Conservation (phyloP, 2,113 vertebrate species). For the Cyprinodon tularosa region DNA sequence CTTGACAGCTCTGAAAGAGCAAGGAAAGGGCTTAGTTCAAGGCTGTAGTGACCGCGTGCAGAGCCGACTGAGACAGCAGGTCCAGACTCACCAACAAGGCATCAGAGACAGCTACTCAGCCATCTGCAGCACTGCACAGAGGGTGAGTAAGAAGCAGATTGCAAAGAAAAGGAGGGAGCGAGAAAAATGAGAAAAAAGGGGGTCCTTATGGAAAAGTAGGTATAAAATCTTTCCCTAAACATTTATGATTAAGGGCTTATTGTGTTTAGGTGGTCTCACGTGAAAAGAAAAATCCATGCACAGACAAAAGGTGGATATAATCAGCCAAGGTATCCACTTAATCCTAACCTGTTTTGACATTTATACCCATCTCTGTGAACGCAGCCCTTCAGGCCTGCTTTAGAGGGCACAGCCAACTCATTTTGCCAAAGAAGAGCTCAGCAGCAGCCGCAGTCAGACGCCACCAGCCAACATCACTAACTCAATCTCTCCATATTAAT, state of each 20-base stretch:
- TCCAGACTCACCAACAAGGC: conserved; percentile 91
- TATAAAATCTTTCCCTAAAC: conserved; percentile 22
- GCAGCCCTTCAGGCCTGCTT: conserved; percentile 51
- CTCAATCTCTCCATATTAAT: conserved; percentile 74
- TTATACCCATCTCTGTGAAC: conserved; percentile 63
- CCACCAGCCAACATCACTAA: conserved; percentile 61
- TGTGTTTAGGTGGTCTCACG: neutral
- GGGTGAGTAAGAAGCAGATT: conserved; percentile 82
- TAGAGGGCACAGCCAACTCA: conserved; percentile 65
- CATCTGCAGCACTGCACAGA: conserved; percentile 95
- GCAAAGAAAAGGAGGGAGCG: conserved; percentile 5
- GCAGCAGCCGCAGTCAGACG: conserved; percentile 49
- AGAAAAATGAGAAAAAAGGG: conserved; percentile 13
- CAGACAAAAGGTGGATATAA: conserved; percentile 39
- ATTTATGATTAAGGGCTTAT: conserved; percentile 3
- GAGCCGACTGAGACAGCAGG: conserved; percentile 88
- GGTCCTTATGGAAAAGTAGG: neutral
- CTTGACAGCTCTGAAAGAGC: conserved; percentile 84
- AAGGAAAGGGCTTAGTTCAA: conserved; percentile 85
- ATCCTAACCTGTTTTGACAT: conserved; percentile 69
- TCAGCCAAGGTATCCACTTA: conserved; percentile 56
- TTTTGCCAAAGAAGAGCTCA: conserved; percentile 65
- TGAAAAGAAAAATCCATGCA: conserved; percentile 14
- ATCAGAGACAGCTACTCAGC: conserved; percentile 95
- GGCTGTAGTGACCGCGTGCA: conserved; percentile 90